These are phyloP conservation scores for Noctua janthina DNA, from an alignment of 2,888 invertebrate genomes.

Conservation along the genomic window DNA sequence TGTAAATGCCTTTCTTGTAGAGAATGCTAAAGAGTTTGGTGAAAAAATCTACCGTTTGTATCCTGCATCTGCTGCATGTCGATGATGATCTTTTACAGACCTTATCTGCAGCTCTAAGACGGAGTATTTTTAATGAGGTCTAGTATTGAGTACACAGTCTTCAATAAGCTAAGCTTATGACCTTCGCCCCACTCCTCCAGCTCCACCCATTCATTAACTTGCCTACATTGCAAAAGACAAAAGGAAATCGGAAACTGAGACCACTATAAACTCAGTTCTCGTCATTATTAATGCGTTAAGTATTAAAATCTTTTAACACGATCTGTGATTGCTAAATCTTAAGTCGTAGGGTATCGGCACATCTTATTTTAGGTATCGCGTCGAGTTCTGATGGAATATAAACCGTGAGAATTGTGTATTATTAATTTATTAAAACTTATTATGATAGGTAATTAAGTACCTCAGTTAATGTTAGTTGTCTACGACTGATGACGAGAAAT, in stretches of 20 bases:
- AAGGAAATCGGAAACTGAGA: slow-evolving; percentile 52
- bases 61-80: not conserved
- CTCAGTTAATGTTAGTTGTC: not conserved
- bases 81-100: not conserved
- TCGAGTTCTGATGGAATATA: slow-evolving; percentile 40
- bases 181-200: not conserved
- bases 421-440: not conserved
- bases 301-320: slow-evolving; percentile 50
- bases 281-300: slow-evolving; percentile 45
- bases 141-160: no score
- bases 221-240: slow-evolving; percentile 33
- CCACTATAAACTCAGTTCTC: slow-evolving; percentile 34
- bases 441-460: not conserved
- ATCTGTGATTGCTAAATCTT: slow-evolving; percentile 50
- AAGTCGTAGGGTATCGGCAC: slow-evolving; percentile 58
- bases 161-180: not conserved
- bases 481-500: not conserved
- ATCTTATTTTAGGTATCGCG: slow-evolving; percentile 52
- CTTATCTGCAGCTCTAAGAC: not conserved
- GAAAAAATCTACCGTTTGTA: not conserved
- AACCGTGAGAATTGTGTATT: slow-evolving; percentile 49
- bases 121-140: not conserved
- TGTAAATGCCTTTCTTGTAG: not conserved
- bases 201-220: slow-evolving; percentile 4
- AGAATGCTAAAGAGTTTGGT: not conserved